These are phyloP conservation scores for Amorpha juglandis DNA, from an alignment of 2,888 invertebrate species.

Conservation along the genomic window DNA sequence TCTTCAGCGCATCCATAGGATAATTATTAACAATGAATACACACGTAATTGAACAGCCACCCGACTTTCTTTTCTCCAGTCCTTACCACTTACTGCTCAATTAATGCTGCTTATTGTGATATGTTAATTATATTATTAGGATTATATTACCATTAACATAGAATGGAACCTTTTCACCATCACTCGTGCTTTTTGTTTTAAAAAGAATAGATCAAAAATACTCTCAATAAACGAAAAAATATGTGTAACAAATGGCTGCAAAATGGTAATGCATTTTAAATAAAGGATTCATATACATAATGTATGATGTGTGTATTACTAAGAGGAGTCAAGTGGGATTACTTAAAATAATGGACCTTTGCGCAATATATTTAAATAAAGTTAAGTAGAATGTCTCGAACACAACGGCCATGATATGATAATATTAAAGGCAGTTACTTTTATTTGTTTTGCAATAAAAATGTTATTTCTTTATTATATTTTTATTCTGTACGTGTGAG, in stretches of 20 bases:
- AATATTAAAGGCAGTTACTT: neutral
- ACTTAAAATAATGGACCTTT: slow-evolving; percentile 18
- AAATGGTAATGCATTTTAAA: slow-evolving; percentile 3
- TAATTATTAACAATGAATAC: no score
- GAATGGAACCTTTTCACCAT: neutral
- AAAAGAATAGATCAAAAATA: neutral
- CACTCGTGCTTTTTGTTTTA: neutral
- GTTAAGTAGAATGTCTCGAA: slow-evolving; percentile 7
- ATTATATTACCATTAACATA: no score
- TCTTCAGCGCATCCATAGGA: no score
- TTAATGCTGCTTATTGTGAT: no score
- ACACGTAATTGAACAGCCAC: no score
- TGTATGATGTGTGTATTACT: neutral
- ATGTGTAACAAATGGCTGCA: neutral
- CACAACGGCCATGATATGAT: neutral
- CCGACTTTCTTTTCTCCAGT: no score
- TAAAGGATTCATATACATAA: slow-evolving; percentile 9
- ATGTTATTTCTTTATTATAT: neutral
- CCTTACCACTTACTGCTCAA: no score
- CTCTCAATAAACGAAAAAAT: neutral
- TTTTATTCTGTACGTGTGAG: neutral
- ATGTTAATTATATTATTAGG: no score
- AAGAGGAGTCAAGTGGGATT: slow-evolving; percentile 15
- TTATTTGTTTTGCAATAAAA: neutral
- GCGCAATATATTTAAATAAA: slow-evolving; percentile 16